Conservation (phyloP, 2,888 invertebrate species). For the Chloroclysta siterata region DNA sequence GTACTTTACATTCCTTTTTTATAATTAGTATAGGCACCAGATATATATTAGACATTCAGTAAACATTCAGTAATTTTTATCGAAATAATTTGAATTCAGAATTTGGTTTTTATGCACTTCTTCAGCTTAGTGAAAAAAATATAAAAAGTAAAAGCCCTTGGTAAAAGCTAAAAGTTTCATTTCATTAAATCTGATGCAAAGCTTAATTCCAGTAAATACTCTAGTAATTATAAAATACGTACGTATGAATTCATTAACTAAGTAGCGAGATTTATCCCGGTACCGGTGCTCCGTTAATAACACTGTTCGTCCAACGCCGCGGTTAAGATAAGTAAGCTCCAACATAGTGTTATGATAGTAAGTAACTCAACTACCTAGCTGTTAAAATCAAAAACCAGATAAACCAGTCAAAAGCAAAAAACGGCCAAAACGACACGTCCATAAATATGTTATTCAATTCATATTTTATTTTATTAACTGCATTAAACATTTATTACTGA, state of each 20-base stretch:
- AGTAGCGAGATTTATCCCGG: slow-evolving; percentile 29
- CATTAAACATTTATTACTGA: no score
- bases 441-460: no score
- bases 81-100: no score
- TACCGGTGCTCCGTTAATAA: slow-evolving; percentile 42
- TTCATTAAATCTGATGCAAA: neutral
- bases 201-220: neutral
- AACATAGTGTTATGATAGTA: neutral
- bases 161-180: neutral
- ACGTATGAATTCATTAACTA: slow-evolving; percentile 32
- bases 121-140: neutral
- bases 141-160: neutral
- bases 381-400: no score
- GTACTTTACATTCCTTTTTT: no score
- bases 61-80: no score
- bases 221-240: slow-evolving; percentile 16
- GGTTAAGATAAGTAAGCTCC: slow-evolving; percentile 39
- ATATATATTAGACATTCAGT: no score
- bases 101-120: no score
- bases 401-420: no score
- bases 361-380: neutral
- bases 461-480: no score
- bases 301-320: slow-evolving; percentile 41
- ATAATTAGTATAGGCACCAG: no score
- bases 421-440: no score